Base-by-base conservation (phyloP, 2,113 vertebrate genomes). In the Platysteira castanea region DNA sequence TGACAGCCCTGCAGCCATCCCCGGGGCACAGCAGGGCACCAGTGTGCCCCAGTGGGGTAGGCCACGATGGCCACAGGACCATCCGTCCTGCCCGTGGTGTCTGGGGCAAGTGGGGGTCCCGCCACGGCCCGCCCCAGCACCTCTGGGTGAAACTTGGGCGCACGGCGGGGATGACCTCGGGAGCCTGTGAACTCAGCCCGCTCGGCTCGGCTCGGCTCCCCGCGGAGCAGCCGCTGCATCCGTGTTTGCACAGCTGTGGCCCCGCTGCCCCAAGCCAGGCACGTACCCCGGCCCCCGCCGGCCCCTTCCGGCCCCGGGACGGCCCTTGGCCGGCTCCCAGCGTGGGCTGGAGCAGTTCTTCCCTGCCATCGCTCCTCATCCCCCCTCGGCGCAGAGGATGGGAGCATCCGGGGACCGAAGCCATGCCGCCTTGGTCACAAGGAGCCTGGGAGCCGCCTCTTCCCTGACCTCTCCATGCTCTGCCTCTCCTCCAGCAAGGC, bases 241-340 rank as follows among this genome's bases (percentile, higher is more conserved):
- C 75, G 20, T 95, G 95, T 97, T 97, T 97, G 90, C 83, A 93
- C 94, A 96, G 96, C 96, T 96, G 90, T 3, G 28, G 52, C 64
- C 83, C 79, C 3, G 28, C 89, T 80, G 90, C 79, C 63, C 42
- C 16, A 56, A 24, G 64, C 80, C 93, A 19, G 21, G 63, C 52
- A 11, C 35, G 16, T 59, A 46, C 78, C 63, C 47, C 3, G 52
- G 89, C 67, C 84, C 69, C 86, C 61, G 17, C 50, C 76, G n/a
- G 69, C 87, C 92, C 75, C 90, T 87, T 87, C 89, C 94, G 76
- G 94, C 68, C 52, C 67, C 2, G 2, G 52, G 52, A 63, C 37
- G 2, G 73, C 37, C 52, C 81, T 86, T 74, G 86, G 93, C 95
- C 9, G 1, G 74, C 70, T 93, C 82, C 57, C 19, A 3, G 65